phyloP scores from a whole-genome alignment of 2,797 vertebrate genomes.

The Myripristis murdjan region DNA sequence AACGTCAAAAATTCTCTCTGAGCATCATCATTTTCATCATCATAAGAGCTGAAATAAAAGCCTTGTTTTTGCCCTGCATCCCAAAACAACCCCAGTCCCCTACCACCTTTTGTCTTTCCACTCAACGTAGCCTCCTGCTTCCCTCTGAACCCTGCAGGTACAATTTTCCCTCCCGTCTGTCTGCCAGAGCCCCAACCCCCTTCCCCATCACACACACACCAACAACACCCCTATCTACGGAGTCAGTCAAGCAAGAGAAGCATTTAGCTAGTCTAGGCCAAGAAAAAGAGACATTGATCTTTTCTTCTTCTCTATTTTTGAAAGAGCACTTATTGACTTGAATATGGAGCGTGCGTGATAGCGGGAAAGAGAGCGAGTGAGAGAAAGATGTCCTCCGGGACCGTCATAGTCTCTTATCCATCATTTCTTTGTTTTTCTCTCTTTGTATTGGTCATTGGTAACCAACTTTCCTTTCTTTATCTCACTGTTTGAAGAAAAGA shows the following conservation, averaged over 20 bases:
- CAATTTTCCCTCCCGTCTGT: neutral
- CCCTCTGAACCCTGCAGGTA: neutral
- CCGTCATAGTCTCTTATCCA: neutral
- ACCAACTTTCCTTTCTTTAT: neutral
- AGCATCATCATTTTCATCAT: neutral
- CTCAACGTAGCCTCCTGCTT: neutral
- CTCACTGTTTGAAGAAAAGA: neutral
- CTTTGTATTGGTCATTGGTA: neutral
- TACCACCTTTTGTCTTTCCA: neutral
- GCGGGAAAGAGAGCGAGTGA: neutral
- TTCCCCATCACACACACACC: neutral
- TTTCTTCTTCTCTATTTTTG: too few species aligned
- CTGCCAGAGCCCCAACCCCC: constrained; percentile 1
- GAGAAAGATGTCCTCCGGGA: neutral
- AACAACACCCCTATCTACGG: neutral
- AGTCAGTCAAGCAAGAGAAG: constrained; percentile 10
- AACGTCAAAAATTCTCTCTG: neutral
- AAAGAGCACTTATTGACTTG: too few species aligned
- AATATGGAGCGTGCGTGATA: neutral
- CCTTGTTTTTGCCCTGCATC: neutral
- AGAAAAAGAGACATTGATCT: neutral
- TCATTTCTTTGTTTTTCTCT: neutral
- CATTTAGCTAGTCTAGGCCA: neutral
- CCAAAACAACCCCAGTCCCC: neutral
- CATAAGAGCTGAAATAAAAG: neutral